A percentile compares a stretch with the other conserved stretches of the same genome.
Conservation (phyloP, 2,113 vertebrate genomes). For the Oryzias curvinotus region DNA sequence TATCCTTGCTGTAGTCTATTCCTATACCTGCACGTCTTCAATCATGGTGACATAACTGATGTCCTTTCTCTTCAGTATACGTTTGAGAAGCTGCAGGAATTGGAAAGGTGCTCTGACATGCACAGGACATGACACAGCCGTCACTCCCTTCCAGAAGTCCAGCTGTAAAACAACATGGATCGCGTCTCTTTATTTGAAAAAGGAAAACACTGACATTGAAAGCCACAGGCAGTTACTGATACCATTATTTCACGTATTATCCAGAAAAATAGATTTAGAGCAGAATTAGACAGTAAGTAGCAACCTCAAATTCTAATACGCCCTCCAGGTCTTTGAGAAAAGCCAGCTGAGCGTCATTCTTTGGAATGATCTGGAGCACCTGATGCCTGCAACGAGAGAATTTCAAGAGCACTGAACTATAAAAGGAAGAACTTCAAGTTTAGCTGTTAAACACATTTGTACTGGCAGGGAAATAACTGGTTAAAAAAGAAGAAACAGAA, state of each 20-base stretch:
- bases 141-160: conserved; percentile 84
- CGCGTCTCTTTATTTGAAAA: not conserved
- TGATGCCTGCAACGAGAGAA: not conserved
- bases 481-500: too few relatives aligned
- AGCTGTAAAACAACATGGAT: conserved; percentile 69
- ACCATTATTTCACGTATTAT: not conserved
- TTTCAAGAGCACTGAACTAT: not conserved
- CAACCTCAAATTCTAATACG: conserved; percentile 69
- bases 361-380: not conserved
- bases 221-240: not conserved
- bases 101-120: conserved; percentile 82
- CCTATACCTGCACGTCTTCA: conserved; percentile 86
- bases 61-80: conserved; percentile 73
- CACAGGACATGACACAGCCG: conserved; percentile 57
- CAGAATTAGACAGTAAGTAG: not conserved
- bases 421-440: too few relatives aligned
- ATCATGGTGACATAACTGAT: conserved; percentile 86
- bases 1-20: not conserved
- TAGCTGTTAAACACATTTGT: too few relatives aligned
- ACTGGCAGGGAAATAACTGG: too few relatives aligned
- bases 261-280: not conserved
- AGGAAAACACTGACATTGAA: not conserved
- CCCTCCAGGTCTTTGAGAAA: not conserved
- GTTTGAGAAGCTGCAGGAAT: conserved; percentile 75
- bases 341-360: not conserved